These are phyloP conservation scores for Anoura caudifer DNA, from an alignment of 2,113 vertebrate genomes.

Conservation along the genomic window DNA sequence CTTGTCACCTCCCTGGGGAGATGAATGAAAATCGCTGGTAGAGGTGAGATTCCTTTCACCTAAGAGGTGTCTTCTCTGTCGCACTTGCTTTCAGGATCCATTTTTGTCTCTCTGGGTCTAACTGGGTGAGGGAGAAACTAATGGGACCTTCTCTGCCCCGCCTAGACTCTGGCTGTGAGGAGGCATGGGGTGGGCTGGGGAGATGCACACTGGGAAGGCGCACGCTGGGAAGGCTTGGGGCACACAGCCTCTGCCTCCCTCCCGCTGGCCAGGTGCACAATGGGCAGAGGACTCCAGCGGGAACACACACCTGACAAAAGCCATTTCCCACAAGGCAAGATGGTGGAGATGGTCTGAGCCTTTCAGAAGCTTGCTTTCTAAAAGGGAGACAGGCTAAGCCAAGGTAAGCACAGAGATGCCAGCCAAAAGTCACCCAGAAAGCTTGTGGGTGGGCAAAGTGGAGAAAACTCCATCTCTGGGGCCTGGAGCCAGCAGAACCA, in stretches of 20 bases:
- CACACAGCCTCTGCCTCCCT: background rate
- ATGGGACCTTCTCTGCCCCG: background rate
- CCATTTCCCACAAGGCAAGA: background rate
- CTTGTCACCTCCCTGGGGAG: background rate
- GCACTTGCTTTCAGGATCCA: background rate
- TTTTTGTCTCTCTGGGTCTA: background rate
- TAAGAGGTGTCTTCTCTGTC: background rate
- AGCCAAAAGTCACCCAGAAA: background rate
- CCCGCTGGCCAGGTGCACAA: background rate
- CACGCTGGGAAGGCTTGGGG: background rate
- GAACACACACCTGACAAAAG: too few relatives aligned
- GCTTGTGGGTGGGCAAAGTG: background rate
- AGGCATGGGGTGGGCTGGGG: background rate
- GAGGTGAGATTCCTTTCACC: background rate
- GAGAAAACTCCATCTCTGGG: background rate
- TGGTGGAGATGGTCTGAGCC: background rate
- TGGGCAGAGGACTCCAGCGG: background rate
- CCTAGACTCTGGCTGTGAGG: background rate
- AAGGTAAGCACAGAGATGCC: background rate
- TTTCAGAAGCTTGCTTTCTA: constrained; percentile 10
- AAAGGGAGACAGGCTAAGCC: background rate
- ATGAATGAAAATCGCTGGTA: background rate
- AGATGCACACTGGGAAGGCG: background rate
- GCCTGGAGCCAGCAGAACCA: background rate
- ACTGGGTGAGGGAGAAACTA: background rate